A percentile compares a stretch with the other conserved stretches of the same genome.
These are phyloP conservation scores for Drosophila putrida DNA, from an alignment of 2,888 invertebrate species.

Conservation along the genomic window DNA sequence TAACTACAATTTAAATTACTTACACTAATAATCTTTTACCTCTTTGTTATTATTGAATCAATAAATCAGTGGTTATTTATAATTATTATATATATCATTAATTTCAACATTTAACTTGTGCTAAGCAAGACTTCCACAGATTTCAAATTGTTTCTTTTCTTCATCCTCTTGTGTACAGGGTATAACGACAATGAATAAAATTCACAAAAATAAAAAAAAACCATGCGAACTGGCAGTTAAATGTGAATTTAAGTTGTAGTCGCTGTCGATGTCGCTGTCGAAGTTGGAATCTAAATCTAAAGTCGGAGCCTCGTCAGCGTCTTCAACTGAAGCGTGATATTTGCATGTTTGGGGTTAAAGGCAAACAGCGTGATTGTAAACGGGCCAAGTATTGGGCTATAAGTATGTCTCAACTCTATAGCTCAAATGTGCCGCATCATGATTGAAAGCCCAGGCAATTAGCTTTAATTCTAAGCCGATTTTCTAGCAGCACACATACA, in stretches of 20 bases:
- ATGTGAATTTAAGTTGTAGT: constrained; percentile 58
- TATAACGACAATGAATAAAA: constrained; percentile 62
- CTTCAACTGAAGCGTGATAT: constrained; percentile 64
- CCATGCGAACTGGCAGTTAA: constrained; percentile 58
- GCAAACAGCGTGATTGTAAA: constrained; percentile 52
- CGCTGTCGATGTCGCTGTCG: constrained; percentile 8
- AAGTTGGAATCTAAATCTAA: not conserved
- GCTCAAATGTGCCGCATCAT: constrained; percentile 66
- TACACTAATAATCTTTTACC: too few species aligned
- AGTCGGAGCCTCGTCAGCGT: constrained; percentile 30
- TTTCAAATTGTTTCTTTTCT: too few species aligned
- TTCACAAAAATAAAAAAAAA: constrained; percentile 41
- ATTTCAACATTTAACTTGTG: too few species aligned
- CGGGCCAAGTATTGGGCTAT: constrained; percentile 29
- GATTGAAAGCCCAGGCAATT: constrained; percentile 70
- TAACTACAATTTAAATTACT: too few species aligned
- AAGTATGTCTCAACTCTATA: constrained; percentile 9
- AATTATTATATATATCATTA: too few species aligned
- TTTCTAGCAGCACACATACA: constrained; percentile 21
- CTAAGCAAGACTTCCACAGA: too few species aligned
- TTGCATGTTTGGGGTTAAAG: constrained; percentile 71
- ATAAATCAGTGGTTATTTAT: too few species aligned
- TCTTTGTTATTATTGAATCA: too few species aligned
- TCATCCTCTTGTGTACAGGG: constrained; percentile 2
- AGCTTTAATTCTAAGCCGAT: constrained; percentile 79